A percentile compares a stretch with the other conserved stretches of the same genome.
These are phyloP conservation scores for Itoplectis maculator DNA, from an alignment of 2,888 invertebrate species.

Conservation along the genomic window DNA sequence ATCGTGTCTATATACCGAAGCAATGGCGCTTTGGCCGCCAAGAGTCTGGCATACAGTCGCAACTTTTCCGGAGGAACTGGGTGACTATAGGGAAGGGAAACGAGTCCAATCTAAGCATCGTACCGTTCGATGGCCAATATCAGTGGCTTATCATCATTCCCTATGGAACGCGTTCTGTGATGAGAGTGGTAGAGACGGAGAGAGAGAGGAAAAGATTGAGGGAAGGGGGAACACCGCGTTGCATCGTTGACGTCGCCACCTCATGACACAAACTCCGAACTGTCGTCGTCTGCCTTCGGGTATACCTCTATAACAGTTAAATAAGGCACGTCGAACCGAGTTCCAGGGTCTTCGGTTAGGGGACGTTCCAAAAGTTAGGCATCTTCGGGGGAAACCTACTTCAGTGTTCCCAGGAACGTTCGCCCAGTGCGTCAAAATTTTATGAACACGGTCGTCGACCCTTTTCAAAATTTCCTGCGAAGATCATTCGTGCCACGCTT, in stretches of 20 bases:
- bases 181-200: constrained; percentile 3
- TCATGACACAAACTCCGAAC: constrained; percentile 53
- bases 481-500: constrained; percentile 72
- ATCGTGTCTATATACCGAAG: constrained; percentile 61
- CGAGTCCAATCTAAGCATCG: constrained; percentile 80
- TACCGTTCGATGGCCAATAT: constrained; percentile 79
- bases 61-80: constrained; percentile 61
- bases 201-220: not conserved
- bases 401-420: not conserved
- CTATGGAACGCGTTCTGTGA: constrained; percentile 54
- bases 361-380: constrained; percentile 23
- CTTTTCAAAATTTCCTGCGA: constrained; percentile 70
- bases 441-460: constrained; percentile 54
- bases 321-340: constrained; percentile 42
- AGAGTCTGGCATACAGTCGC: constrained; percentile 51
- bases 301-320: constrained; percentile 48
- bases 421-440: constrained; percentile 55
- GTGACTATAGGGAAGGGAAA: constrained; percentile 77
- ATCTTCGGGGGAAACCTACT: not conserved
- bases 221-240: not conserved
- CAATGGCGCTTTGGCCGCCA: constrained; percentile 44
- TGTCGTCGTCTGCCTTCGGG: constrained; percentile 26
- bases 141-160: constrained; percentile 79
- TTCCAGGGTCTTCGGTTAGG: constrained; percentile 28
- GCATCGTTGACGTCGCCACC: constrained; percentile 40